These are phyloP conservation scores for Phyllostomus discolor DNA, from an alignment of 2,113 vertebrate genomes.

Conservation along the genomic window DNA sequence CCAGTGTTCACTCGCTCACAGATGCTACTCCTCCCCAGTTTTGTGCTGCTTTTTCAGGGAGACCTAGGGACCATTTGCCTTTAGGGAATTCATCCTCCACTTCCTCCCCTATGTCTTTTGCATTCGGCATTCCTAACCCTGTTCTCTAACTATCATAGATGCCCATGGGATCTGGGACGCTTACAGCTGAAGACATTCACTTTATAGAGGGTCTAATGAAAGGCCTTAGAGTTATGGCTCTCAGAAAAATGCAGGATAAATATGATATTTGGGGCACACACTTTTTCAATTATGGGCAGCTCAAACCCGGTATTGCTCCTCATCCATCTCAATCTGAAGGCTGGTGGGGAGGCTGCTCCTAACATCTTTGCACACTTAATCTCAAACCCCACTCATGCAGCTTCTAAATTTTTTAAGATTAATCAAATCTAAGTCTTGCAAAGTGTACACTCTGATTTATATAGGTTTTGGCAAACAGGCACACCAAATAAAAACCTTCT, in stretches of 20 bases:
- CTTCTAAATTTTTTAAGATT: slow-evolving; percentile 68
- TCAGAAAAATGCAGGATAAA: slow-evolving; percentile 61
- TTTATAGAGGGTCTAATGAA: slow-evolving; percentile 41
- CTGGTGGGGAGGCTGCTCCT: slow-evolving; percentile 58
- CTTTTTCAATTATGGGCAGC: slow-evolving; percentile 74
- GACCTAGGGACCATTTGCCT: background rate
- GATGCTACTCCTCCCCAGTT: background rate
- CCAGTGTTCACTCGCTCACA: background rate
- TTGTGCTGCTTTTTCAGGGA: background rate
- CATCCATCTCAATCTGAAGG: slow-evolving; percentile 74
- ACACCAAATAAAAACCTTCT: slow-evolving; percentile 6
- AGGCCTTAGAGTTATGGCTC: slow-evolving; percentile 59
- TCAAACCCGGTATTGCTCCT: slow-evolving; percentile 65
- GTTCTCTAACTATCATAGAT: background rate
- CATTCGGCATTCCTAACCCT: background rate
- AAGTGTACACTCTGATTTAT: slow-evolving; percentile 64
- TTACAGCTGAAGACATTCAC: slow-evolving; percentile 9
- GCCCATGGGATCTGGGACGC: background rate
- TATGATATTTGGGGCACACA: slow-evolving; percentile 71
- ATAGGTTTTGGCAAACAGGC: slow-evolving; percentile 64
- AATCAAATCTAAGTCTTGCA: slow-evolving; percentile 64
- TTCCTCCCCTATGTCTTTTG: background rate
- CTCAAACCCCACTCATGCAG: slow-evolving; percentile 64
- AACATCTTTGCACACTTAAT: slow-evolving; percentile 73
- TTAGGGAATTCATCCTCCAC: background rate